These are phyloP conservation scores for Microplitis manilae DNA, from an alignment of 2,888 invertebrate species.

Conservation along the genomic window DNA sequence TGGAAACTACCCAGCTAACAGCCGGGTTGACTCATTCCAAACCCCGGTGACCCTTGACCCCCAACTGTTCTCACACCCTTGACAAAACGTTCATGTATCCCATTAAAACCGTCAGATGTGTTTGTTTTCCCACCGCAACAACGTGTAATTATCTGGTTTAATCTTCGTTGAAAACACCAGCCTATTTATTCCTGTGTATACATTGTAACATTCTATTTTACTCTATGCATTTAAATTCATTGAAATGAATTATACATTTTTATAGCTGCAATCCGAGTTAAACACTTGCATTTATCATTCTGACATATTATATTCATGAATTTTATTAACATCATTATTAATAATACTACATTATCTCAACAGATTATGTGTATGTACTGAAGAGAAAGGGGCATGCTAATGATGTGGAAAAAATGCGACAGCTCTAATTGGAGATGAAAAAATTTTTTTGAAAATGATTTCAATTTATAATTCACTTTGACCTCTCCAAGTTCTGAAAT, in stretches of 20 bases:
- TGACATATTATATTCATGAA: too few species aligned
- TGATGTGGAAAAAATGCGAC: too few species aligned
- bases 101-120: slow-evolving; percentile 23
- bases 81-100: slow-evolving; percentile 28
- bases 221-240: slow-evolving; percentile 4
- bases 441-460: too few species aligned
- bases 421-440: too few species aligned
- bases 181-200: slow-evolving; percentile 6
- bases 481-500: too few species aligned
- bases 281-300: neutral
- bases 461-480: too few species aligned
- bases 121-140: slow-evolving; percentile 27
- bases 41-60: neutral
- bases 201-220: slow-evolving; percentile 1
- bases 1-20: too few species aligned
- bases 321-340: too few species aligned
- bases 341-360: too few species aligned
- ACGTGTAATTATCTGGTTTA: slow-evolving; percentile 31
- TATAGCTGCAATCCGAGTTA: slow-evolving; percentile 2
- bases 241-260: slow-evolving; percentile 11
- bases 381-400: too few species aligned
- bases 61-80: neutral
- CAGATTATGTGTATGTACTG: too few species aligned
- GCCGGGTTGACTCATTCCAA: too few species aligned
- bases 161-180: slow-evolving; percentile 14